phyloP scores from a whole-genome alignment of 2,797 vertebrate species.

The Pempheris klunzingeri region DNA sequence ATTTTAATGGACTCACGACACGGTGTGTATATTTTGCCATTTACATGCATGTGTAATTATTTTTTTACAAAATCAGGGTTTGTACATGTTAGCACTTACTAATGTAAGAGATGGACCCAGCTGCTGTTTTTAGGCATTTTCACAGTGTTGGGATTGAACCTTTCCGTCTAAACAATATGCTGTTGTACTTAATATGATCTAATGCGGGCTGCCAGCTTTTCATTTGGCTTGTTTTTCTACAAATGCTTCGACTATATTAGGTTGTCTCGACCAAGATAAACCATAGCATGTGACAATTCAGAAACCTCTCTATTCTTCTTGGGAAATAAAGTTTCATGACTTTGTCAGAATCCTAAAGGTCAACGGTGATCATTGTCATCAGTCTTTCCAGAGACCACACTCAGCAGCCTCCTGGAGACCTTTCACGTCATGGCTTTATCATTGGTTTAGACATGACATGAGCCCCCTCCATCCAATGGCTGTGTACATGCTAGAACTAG shows the following conservation, averaged over 20 bases:
- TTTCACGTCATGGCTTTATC: constrained; percentile 3
- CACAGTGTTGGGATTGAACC: not conserved
- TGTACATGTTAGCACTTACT: not conserved
- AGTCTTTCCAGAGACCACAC: constrained; percentile 27
- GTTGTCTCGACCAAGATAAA: constrained; percentile 11
- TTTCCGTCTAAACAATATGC: not conserved
- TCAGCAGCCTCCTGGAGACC: constrained; percentile 16
- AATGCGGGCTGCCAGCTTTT: not conserved
- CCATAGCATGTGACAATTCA: constrained; percentile 21
- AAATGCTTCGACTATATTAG: not conserved
- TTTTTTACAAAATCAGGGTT: too few relatives aligned
- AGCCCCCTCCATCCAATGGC: not conserved
- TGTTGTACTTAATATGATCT: not conserved
- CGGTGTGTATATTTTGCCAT: constrained; percentile 21
- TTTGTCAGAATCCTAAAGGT: constrained; percentile 66
- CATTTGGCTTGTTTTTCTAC: not conserved
- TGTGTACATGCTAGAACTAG: not conserved
- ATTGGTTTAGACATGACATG: constrained; percentile 5
- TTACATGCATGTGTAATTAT: constrained; percentile 3
- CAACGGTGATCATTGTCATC: constrained; percentile 47
- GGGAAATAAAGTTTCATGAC: constrained; percentile 51
- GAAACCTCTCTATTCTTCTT: constrained; percentile 22
- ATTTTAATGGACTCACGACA: constrained; percentile 32
- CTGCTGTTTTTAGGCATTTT: not conserved
- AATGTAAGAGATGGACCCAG: not conserved